Evolutionary conservation across 2,888 invertebrate species (phyloP).

Genomic region (Palloptera scutellata): DNA sequence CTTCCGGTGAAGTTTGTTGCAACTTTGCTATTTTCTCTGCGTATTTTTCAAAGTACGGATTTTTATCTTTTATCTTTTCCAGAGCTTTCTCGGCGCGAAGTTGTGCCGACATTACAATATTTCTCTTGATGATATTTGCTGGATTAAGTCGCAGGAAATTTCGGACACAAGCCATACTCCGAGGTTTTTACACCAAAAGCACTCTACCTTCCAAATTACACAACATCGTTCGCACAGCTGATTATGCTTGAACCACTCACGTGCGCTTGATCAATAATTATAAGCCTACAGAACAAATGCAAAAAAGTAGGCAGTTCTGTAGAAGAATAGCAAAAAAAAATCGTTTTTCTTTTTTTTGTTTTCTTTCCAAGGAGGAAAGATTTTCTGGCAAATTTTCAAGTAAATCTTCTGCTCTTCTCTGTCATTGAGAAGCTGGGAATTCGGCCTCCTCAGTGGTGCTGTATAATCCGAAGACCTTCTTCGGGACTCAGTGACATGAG

Average conservation of each 20-base stretch:
- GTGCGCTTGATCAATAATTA: too few species aligned
- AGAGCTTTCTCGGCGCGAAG: constrained; percentile 65
- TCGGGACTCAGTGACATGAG: too few species aligned
- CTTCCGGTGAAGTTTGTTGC: constrained; percentile 79
- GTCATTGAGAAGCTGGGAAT: too few species aligned
- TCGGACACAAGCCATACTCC: constrained; percentile 45
- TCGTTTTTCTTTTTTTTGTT: too few species aligned
- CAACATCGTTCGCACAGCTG: constrained; percentile 17
- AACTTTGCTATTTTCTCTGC: constrained; percentile 77
- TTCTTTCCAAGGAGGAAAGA: too few species aligned
- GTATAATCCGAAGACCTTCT: too few species aligned
- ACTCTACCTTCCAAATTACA: constrained; percentile 13
- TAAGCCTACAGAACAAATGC: too few species aligned
- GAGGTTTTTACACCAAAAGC: not conserved
- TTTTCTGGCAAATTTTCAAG: too few species aligned
- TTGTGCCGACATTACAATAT: constrained; percentile 63
- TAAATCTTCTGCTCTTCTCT: too few species aligned
- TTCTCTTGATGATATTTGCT: constrained; percentile 41
- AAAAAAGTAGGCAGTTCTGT: too few species aligned
- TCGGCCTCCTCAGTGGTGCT: too few species aligned
- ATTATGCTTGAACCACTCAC: not conserved
- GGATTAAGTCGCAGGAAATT: constrained; percentile 26
- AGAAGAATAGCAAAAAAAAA: too few species aligned
- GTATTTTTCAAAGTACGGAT: constrained; percentile 86
- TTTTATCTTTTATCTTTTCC: constrained; percentile 67